Percentiles rank a stretch among this genome's conserved stretches.
These are phyloP conservation scores for Plecturocebus donacophilus DNA, from an alignment of 2,113 vertebrate genomes.

Conservation along the genomic window DNA sequence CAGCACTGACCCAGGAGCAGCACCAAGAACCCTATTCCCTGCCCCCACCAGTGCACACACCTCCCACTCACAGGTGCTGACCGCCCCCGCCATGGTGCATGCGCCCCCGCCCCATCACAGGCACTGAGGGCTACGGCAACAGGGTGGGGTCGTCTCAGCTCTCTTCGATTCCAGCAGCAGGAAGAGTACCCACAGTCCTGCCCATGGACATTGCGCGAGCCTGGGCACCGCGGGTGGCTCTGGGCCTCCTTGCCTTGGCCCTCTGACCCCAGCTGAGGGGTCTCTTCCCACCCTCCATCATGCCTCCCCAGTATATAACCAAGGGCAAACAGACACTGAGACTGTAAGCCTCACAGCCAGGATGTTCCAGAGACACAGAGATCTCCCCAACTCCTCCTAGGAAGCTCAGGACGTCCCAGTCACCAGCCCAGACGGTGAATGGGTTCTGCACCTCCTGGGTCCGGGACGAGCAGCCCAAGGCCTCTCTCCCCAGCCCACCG, in stretches of 20 bases:
- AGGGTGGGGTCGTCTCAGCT: not conserved
- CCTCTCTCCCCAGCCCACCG: not conserved
- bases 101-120: too few species aligned
- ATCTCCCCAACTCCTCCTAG: not conserved
- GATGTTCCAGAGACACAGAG: not conserved
- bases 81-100: too few species aligned
- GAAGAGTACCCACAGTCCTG: not conserved
- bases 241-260: not conserved
- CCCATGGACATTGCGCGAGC: not conserved
- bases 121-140: not conserved
- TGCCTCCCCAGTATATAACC: not conserved
- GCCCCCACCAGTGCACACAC: not conserved
- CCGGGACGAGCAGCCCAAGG: too few species aligned
- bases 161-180: not conserved
- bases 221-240: not conserved
- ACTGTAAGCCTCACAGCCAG: not conserved
- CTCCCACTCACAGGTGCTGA: too few species aligned
- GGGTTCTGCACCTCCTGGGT: too few species aligned
- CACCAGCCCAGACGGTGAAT: not conserved
- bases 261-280: too few species aligned
- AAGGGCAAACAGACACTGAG: not conserved
- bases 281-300: not conserved
- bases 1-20: not conserved
- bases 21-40: too few species aligned
- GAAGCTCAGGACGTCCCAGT: not conserved